These are phyloP conservation scores for Nematopogon swammerdamellus DNA, from an alignment of 2,888 invertebrate genomes.

Conservation along the genomic window DNA sequence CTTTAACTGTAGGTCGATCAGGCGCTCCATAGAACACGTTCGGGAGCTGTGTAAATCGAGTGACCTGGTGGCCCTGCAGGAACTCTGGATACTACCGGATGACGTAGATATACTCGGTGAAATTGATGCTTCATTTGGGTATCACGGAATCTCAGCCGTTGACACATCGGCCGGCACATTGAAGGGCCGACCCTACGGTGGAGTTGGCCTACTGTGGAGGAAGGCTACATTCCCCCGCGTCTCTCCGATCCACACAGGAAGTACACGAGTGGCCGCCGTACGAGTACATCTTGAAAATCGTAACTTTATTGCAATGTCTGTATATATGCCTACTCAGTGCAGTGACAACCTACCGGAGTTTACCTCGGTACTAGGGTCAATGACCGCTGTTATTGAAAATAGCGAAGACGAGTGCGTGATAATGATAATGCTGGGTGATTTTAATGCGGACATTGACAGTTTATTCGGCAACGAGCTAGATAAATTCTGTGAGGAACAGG, in stretches of 20 bases:
- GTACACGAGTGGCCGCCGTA: slow-evolving; percentile 11
- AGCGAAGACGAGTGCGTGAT: neutral
- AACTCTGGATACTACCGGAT: slow-evolving; percentile 1
- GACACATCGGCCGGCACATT: slow-evolving; percentile 13
- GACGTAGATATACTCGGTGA: slow-evolving; percentile 3
- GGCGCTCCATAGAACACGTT: neutral
- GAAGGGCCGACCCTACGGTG: slow-evolving; percentile 13
- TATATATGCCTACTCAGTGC: slow-evolving; percentile 15
- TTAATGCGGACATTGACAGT: neutral
- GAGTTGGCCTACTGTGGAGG: slow-evolving; percentile 15
- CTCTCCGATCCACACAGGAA: slow-evolving; percentile 11
- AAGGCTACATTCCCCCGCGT: slow-evolving; percentile 12
- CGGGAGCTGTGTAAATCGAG: neutral
- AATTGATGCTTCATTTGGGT: slow-evolving; percentile 12
- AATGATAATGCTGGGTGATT: neutral
- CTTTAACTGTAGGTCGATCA: slow-evolving; percentile 2
- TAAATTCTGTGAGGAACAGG: neutral
- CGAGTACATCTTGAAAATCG: slow-evolving; percentile 6
- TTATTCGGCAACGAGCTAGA: neutral
- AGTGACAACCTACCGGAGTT: slow-evolving; percentile 10
- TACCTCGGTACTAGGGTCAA: neutral
- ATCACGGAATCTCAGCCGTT: slow-evolving; percentile 14
- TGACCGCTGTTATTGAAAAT: neutral
- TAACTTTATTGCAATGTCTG: slow-evolving; percentile 10
- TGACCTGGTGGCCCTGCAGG: neutral